Evolutionary conservation across 2,888 invertebrate species (phyloP), one percentile per base, ranked within the genome.

Genomic region (Platycheirus albimanus): DNA sequence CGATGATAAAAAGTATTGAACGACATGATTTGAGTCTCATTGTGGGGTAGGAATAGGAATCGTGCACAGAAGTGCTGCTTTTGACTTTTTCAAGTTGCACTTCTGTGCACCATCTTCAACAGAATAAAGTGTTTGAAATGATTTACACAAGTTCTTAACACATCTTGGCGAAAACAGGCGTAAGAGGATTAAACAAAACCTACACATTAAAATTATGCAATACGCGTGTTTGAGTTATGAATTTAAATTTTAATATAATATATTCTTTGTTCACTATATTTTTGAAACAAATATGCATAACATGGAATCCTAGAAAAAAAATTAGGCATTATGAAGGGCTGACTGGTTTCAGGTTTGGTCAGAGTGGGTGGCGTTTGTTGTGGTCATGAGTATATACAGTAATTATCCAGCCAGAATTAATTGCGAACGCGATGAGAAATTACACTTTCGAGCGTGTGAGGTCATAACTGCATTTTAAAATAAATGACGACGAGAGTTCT

Each of bases 341-440:
- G 38, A 33, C 30, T 33, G 30, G 30, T 24, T 3, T 24, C n/a
- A n/a, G 24, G 19, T 20, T 33, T 19, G 20, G 36, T 38, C 8
- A 20, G 20, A 7, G 3, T 7, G n/a, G 13, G 7, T 36, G 11
- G 19, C n/a, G n/a, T n/a, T 38, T 13, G n/a, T 28, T 47, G 20
- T 49, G 69, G 77, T 70, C 69, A 70, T 77, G 47, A 54, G 61
- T 64, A 77, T 63, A 74, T 56, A 47, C 74, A 63, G 74, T 63
- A 74, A 79, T 79, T 74, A 79, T 79, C 67, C 74, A 56, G 24
- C 41, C 52, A 63, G 67, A 49, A 74, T 79, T 74, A 79, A 79
- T 79, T 63, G 67, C 24, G 8, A 72, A 54, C 28, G 63, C 74
- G 79, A 79, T 79, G 79, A 79, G 47, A 69, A 79, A 74, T 79